Conservation (phyloP, 1,140 invertebrate species). For the Aplysia californica region DNA sequence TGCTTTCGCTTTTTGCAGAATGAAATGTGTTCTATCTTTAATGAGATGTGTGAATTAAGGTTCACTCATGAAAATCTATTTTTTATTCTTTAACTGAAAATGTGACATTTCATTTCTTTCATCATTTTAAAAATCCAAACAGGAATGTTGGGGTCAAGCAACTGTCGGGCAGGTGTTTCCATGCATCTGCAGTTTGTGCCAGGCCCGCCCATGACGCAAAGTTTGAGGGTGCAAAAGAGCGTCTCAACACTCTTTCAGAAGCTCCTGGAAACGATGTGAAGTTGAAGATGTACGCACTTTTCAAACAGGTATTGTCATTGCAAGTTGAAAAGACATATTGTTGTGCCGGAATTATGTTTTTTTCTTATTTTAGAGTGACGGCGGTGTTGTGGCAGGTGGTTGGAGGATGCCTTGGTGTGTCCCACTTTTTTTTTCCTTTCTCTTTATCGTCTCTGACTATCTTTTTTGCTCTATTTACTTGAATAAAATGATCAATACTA, state of each 20-base stretch:
- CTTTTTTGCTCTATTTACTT: too few relatives aligned
- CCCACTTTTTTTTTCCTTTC: background rate
- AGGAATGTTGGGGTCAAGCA: too few relatives aligned
- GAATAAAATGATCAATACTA: background rate
- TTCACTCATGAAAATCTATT: too few relatives aligned
- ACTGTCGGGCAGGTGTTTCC: too few relatives aligned
- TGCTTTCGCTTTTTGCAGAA: too few relatives aligned
- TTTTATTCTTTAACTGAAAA: too few relatives aligned
- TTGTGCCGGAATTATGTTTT: background rate
- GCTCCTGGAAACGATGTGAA: conserved; percentile 72
- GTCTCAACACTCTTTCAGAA: conserved; percentile 66
- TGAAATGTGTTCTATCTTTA: too few relatives aligned
- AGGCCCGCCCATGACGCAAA: conserved; percentile 51
- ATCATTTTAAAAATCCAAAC: too few relatives aligned
- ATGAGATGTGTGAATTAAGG: too few relatives aligned
- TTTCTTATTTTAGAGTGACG: background rate
- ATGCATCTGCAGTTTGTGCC: background rate
- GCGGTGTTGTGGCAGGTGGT: background rate
- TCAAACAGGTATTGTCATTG: conserved; percentile 70
- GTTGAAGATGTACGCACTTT: conserved; percentile 74
- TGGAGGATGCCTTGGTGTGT: background rate
- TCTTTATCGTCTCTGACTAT: background rate
- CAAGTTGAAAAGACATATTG: background rate
- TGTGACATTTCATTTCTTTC: too few relatives aligned
- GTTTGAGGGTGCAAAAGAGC: conserved; percentile 69